A percentile compares a stretch with the other conserved stretches of the same genome.
Conservation (phyloP, 2,113 vertebrate species). For the Psettodes erumei region DNA sequence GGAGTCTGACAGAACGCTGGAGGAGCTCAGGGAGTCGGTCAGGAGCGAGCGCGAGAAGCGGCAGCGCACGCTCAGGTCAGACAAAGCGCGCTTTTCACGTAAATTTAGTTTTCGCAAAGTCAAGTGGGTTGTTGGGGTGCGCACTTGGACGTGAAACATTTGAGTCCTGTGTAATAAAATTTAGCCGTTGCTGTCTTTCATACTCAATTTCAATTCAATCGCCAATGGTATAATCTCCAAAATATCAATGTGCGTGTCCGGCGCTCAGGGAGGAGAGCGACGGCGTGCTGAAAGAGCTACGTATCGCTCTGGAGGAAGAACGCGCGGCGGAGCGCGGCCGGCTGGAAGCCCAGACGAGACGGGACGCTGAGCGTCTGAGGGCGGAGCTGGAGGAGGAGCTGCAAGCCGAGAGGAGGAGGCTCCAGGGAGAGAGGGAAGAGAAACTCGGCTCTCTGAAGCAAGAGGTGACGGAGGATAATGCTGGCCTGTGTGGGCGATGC, state of each 20-base stretch:
- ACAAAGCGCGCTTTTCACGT: neutral
- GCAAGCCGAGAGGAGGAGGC: constrained; percentile 60
- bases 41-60: constrained; percentile 68
- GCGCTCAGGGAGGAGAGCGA: constrained; percentile 84
- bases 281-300: constrained; percentile 71
- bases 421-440: constrained; percentile 77
- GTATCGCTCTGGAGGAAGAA: constrained; percentile 73
- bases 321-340: constrained; percentile 60
- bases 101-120: neutral
- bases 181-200: too few relatives aligned
- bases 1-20: constrained; percentile 71
- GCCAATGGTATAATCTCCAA: neutral
- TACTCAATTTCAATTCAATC: too few relatives aligned
- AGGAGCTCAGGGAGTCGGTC: constrained; percentile 74
- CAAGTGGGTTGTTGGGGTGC: neutral
- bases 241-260: neutral
- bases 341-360: constrained; percentile 76
- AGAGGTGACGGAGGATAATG: constrained; percentile 76
- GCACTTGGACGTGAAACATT: neutral
- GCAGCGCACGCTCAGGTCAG: constrained; percentile 84
- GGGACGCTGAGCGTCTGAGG: constrained; percentile 72
- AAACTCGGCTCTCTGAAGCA: constrained; percentile 77
- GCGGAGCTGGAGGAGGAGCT: constrained; percentile 78
- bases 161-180: too few relatives aligned
- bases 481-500: neutral